Evolutionary conservation across 2,797 vertebrate species (phyloP), one percentile per base, ranked within the genome.

Genomic region (Lindbergichthys nudifrons): DNA sequence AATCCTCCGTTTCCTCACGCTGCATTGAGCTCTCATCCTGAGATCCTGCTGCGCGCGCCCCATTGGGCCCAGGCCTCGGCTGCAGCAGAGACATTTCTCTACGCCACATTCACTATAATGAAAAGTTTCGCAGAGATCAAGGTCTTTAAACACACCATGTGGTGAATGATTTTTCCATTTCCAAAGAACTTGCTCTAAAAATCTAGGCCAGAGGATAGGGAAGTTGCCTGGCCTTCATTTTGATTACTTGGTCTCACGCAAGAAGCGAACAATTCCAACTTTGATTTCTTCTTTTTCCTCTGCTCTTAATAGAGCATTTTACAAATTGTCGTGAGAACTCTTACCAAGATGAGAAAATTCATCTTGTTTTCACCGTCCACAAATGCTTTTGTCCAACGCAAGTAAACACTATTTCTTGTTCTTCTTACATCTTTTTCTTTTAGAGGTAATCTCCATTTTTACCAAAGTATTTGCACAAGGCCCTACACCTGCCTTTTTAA

Each of bases 221-320:
- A 65, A 88, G 86, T 65, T 0, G 57, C 85, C 56, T 77, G 70
- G 83, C 83, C 77, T 73, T 81, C 73, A 77, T 89, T 88, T 83
- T 58, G 47, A 81, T 80, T 23, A 58, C 62, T 70, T 36, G 32
- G 32, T 9, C 32, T 36, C 32, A 36, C 8, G 32, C 32, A 36
- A 9, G 32, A 36, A 36, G 32, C 32, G 32, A 36, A 36, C 26
- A 26, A 26, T 26, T 4, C 26, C 26, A 26, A 5, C 26, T 1
- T 5, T 36, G 32, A 36, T 2, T 36, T 36, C 32, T 36, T 36
- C 2, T 36, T 36, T 36, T 36, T 9, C 32, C 32, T 36, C 8
- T 9, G 6, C 32, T 36, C 6, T 36, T 36, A 36, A 36, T 6
- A 36, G 8, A 36, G 32, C 32, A 36, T 9, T 36, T 6, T 36